Evolutionary conservation across 2,113 vertebrate species (phyloP).

Genomic region (Gambusia affinis): DNA sequence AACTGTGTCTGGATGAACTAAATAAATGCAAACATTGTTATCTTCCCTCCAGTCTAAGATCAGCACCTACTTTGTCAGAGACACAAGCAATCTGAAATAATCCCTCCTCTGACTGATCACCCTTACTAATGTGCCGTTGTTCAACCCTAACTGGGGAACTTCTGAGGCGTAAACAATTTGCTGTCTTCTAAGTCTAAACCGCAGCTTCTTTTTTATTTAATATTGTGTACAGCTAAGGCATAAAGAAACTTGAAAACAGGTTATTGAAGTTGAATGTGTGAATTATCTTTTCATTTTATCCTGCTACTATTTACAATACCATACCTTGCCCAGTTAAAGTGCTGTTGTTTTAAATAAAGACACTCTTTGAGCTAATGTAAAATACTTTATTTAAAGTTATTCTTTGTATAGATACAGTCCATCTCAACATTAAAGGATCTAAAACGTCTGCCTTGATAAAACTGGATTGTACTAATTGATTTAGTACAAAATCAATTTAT

Average conservation of each 20-base stretch:
- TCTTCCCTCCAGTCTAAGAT: background rate
- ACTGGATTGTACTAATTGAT: background rate
- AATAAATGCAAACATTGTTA: slow-evolving; percentile 27
- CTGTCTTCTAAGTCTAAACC: background rate
- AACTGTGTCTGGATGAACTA: slow-evolving; percentile 19
- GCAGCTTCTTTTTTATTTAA: background rate
- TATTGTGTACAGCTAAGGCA: slow-evolving; percentile 18
- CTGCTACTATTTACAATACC: background rate
- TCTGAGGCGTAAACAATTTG: slow-evolving; percentile 25
- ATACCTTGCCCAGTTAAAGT: no score
- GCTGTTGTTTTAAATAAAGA: slow-evolving; percentile 1
- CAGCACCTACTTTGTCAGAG: slow-evolving; percentile 1
- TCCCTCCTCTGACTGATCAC: slow-evolving; percentile 4
- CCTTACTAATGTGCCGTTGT: slow-evolving; percentile 4
- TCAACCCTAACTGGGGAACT: slow-evolving; percentile 22
- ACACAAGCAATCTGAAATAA: background rate
- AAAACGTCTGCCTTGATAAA: background rate
- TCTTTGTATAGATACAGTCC: no score
- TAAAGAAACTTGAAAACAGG: slow-evolving; percentile 17
- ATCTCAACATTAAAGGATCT: background rate
- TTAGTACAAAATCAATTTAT: no score
- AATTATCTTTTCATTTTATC: background rate
- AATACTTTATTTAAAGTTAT: background rate
- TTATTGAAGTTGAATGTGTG: background rate
- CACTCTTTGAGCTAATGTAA: background rate